Percentiles rank a stretch among this genome's conserved stretches.
Conservation (phyloP, 2,113 vertebrate species). For the Cebus imitator region DNA sequence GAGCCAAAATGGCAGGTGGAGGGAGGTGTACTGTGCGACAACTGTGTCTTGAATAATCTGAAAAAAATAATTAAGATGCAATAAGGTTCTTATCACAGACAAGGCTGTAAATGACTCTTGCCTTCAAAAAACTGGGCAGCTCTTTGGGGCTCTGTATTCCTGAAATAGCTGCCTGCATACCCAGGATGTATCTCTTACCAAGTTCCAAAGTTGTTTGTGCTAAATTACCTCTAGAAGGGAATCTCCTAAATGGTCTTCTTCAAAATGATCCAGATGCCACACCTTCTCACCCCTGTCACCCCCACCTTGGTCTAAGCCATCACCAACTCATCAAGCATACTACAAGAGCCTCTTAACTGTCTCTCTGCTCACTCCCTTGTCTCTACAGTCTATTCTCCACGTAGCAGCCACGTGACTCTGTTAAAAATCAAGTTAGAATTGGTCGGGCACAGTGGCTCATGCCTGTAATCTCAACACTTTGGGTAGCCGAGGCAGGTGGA, state of each 20-base stretch:
- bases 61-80: slow-evolving; percentile 33
- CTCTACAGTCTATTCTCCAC: neutral
- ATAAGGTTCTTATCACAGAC: neutral
- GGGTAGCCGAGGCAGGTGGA: no score
- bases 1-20: neutral
- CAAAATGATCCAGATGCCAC: neutral
- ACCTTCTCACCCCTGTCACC: neutral
- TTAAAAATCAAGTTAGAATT: neutral
- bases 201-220: neutral
- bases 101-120: neutral
- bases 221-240: neutral
- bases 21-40: neutral
- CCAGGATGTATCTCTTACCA: neutral
- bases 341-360: neutral
- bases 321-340: neutral
- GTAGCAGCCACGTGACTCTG: neutral
- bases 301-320: neutral
- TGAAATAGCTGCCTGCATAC: neutral
- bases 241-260: neutral
- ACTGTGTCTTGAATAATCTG: neutral
- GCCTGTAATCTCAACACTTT: no score
- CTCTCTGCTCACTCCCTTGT: neutral
- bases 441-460: no score
- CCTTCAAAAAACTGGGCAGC: neutral
- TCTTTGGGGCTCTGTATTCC: neutral